These are phyloP conservation scores for Eupithecia insigniata DNA, from an alignment of 2,888 invertebrate species.

Conservation along the genomic window DNA sequence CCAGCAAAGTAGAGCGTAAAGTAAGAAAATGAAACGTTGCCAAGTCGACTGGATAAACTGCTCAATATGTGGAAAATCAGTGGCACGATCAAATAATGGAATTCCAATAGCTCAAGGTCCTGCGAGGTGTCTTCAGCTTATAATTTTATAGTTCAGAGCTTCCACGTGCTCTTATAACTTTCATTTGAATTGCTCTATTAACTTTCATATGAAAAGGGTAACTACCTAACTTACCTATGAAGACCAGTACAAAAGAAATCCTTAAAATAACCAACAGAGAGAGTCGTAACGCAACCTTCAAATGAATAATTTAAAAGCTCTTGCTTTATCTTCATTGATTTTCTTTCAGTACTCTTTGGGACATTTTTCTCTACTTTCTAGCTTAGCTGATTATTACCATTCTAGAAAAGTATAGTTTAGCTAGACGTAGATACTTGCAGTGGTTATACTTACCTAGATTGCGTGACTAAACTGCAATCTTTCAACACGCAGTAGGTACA, in stretches of 20 bases:
- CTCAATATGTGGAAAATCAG: slow-evolving; percentile 42
- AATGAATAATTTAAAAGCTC: background rate
- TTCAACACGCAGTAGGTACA: slow-evolving; percentile 17
- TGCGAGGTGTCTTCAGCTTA: slow-evolving; percentile 22
- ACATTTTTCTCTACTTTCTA: background rate
- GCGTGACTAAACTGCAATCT: slow-evolving; percentile 35
- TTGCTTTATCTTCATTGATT: background rate
- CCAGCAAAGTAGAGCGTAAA: slow-evolving; percentile 13
- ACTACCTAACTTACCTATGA: background rate
- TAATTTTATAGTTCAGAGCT: background rate
- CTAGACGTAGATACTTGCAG: background rate
- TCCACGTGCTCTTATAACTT: background rate
- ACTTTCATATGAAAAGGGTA: background rate
- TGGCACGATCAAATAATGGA: slow-evolving; percentile 40
- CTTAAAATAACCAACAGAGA: background rate
- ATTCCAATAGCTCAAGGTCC: slow-evolving; percentile 41
- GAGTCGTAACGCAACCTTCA: background rate
- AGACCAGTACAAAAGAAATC: background rate
- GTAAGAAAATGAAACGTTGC: slow-evolving; percentile 28
- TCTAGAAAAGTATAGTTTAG: background rate
- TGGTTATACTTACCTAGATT: slow-evolving; percentile 16
- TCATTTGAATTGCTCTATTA: background rate
- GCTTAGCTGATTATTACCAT: background rate
- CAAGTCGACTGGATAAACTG: slow-evolving; percentile 39
- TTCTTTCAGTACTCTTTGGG: background rate